A percentile compares a stretch with the other conserved stretches of the same genome.
These are phyloP conservation scores for chimpanzee (Pan troglodytes) DNA, from an alignment of 2,113 vertebrate genomes.

Conservation along the genomic window DNA sequence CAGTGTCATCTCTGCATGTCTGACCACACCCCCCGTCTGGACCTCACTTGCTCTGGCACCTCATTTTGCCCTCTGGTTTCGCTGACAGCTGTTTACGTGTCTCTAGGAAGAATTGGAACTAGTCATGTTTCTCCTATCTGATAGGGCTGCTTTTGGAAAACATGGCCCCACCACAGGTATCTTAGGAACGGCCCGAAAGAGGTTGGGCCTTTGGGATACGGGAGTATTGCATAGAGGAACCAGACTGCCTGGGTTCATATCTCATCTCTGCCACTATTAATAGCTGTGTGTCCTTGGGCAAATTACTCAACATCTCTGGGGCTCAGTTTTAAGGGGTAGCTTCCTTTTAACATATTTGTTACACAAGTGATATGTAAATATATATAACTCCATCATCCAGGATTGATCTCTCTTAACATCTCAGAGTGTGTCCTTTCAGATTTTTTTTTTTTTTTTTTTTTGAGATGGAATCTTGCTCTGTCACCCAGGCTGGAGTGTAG, in stretches of 20 bases:
- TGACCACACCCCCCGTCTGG: background rate
- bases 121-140: background rate
- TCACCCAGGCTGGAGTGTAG: too few species aligned
- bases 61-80: background rate
- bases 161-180: too few species aligned
- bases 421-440: background rate
- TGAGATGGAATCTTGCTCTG: too few species aligned
- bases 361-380: background rate
- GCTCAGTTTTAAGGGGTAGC: background rate
- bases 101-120: background rate
- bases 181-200: background rate
- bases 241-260: background rate
- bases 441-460: background rate
- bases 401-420: background rate
- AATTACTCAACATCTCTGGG: background rate
- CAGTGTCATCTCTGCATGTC: rapidly evolving
- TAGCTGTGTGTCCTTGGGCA: background rate
- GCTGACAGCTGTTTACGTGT: background rate
- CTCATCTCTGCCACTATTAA: background rate
- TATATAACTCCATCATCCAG: too few species aligned
- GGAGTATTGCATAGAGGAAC: background rate
- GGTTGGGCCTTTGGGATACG: background rate
- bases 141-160: background rate
- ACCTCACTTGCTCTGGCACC: background rate
- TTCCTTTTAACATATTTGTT: conserved; percentile 14